Evolutionary conservation across 2,888 invertebrate genomes (phyloP), one percentile per base, ranked within the genome.

Genomic region (Neelides folsomi): DNA sequence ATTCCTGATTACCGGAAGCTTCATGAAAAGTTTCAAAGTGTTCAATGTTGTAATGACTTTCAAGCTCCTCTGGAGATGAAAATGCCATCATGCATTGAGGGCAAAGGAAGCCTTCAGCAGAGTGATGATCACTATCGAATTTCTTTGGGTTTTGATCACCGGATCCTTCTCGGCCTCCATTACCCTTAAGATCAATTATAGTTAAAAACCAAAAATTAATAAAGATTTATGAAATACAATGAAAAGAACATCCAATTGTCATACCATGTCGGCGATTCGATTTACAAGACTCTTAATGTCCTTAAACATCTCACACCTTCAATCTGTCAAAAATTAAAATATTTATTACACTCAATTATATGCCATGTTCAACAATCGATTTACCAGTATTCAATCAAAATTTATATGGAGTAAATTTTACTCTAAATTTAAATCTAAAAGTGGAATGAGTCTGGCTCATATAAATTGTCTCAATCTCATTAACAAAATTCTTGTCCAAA

Each of bases 81-180:
- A 73, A 69, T 6, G 71, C 69, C 51, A 65, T 64, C 67, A 72
- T 72, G 59, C 76, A 71, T 8, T 64, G 64, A 12, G 71, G 71
- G 49, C 71, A 75, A 13, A 75, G 59, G 64, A 76, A 75, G 3
- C 76, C 76, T 66, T 75, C 69, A 8, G 68, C 67, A 15, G 65
- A 60, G 43, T 59, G 60, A 45, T 63, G 60, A 18, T 61, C 65
- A 19, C 58, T 60, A 15, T 40, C 34, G 7, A 27, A 27, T 27
- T 27, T 27, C 27, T 27, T 27, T 27, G 27, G 27, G 7, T 27
- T 27, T 27, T 27, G 27, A 27, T 27, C 27, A 27, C 27, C 27
- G 7, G 27, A 27, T 27, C 27, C 27, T 3, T 27, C 27, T 27
- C 27, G 3, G 3, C 27, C 27, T 7, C 27, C 27, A 40, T 15